phyloP scores from a whole-genome alignment of 2,113 vertebrate genomes.

The Perca flavescens region DNA sequence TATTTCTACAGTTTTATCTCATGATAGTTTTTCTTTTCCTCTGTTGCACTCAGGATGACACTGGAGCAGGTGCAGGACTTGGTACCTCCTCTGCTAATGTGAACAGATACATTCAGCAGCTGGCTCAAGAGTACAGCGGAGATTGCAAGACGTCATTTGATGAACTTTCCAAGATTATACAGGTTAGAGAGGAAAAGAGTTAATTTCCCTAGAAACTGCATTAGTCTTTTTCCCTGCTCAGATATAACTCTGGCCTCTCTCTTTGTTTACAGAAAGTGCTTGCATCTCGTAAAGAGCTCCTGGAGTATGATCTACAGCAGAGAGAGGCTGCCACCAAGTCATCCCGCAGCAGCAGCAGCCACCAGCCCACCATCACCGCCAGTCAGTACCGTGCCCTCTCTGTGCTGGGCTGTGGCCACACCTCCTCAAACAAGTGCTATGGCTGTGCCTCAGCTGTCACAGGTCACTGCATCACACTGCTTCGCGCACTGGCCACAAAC shows the following conservation, averaged over 20 bases:
- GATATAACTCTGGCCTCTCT: background rate
- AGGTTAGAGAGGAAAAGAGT: conserved; percentile 81
- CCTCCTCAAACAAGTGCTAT: conserved; percentile 97
- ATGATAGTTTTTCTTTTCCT: background rate
- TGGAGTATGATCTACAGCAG: conserved; percentile 98
- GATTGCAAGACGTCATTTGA: conserved; percentile 99
- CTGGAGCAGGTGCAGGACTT: conserved; percentile 89
- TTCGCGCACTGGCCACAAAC: conserved; percentile 95
- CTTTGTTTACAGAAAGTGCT: conserved; percentile 93
- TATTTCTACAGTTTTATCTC: background rate
- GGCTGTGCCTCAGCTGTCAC: conserved; percentile 98
- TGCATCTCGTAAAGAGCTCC: conserved; percentile 96
- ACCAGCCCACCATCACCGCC: conserved; percentile 95
- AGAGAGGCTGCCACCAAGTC: conserved; percentile 96
- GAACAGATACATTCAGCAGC: conserved; percentile 97
- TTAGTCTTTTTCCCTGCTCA: background rate
- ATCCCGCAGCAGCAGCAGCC: conserved; percentile 87
- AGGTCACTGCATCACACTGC: conserved; percentile 96
- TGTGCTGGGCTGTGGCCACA: conserved; percentile 95
- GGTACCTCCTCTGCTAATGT: conserved; percentile 94
- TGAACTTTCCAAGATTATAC: conserved; percentile 98
- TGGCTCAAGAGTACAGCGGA: conserved; percentile 98
- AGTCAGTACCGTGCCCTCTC: conserved; percentile 97
- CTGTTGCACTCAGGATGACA: conserved; percentile 89
- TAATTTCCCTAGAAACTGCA: fast-evolving